Conservation (phyloP, 2,113 vertebrate species). For the Salvelinus alpinus region DNA sequence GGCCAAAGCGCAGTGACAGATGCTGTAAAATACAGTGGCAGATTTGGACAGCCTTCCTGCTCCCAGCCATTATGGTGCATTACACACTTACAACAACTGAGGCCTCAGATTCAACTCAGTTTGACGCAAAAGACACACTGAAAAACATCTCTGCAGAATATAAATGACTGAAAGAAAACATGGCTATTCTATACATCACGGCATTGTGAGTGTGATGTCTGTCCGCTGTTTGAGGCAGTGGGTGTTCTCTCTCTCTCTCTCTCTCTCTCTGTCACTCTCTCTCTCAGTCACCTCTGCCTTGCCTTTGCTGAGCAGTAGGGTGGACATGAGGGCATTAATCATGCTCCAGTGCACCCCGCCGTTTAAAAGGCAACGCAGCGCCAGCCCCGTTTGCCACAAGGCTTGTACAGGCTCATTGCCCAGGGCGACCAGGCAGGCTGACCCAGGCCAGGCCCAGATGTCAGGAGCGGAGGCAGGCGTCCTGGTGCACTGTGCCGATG, state of each 20-base stretch:
- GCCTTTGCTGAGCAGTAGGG: constrained; percentile 79
- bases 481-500: constrained; percentile 86
- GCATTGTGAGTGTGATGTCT: background rate
- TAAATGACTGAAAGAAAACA: background rate
- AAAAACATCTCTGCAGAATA: background rate
- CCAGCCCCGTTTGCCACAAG: constrained; percentile 84
- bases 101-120: constrained; percentile 36
- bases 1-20: constrained; percentile 44
- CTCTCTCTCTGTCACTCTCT: constrained; percentile 8
- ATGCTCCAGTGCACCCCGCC: constrained; percentile 86
- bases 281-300: constrained; percentile 83
- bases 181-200: constrained; percentile 8
- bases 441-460: constrained; percentile 93
- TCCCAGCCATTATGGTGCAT: constrained; percentile 43
- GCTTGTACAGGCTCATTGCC: constrained; percentile 88
- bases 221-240: background rate
- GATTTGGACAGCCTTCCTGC: constrained; percentile 54
- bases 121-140: background rate
- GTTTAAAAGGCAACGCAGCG: constrained; percentile 85
- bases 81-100: constrained; percentile 25
- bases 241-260: background rate
- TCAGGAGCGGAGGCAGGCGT: constrained; percentile 85
- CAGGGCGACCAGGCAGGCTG: constrained; percentile 79
- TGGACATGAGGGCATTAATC: constrained; percentile 89
- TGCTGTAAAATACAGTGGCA: constrained; percentile 55